Conservation (phyloP, 2,888 invertebrate genomes). For the Hirtodrosophila cameraria region DNA sequence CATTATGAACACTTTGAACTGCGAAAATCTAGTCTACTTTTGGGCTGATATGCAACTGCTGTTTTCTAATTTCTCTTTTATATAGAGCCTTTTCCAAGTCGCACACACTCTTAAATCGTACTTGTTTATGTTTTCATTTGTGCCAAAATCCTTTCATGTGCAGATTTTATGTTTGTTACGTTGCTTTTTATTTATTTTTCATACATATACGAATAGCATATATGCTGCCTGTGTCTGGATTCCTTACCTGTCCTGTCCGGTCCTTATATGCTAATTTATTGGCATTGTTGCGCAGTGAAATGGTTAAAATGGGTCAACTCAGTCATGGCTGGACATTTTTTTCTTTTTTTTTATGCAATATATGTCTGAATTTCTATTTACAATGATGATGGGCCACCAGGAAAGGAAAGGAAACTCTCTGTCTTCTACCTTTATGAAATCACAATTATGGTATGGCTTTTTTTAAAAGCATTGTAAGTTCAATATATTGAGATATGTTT, state of each 20-base stretch:
- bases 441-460: constrained; percentile 17
- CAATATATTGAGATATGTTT: background rate
- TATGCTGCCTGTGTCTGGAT: background rate
- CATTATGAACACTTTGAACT: no score
- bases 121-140: constrained; percentile 60
- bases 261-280: constrained; percentile 77
- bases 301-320: constrained; percentile 55
- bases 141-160: constrained; percentile 54
- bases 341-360: background rate
- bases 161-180: constrained; percentile 50
- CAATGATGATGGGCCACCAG: constrained; percentile 26
- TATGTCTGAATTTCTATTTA: constrained; percentile 27
- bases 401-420: constrained; percentile 3
- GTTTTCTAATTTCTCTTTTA: background rate
- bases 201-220: background rate
- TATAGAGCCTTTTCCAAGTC: constrained; percentile 2
- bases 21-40: constrained; percentile 40
- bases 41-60: constrained; percentile 15
- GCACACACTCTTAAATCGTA: constrained; percentile 7
- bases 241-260: constrained; percentile 44
- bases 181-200: constrained; percentile 17
- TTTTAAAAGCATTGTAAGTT: background rate
- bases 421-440: constrained; percentile 1
- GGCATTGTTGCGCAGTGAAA: constrained; percentile 50
- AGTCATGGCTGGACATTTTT: constrained; percentile 7